Evolutionary conservation across 1,140 invertebrate genomes (phyloP), one percentile per base, ranked within the genome.

Genomic region (Scaptomyza montana): DNA sequence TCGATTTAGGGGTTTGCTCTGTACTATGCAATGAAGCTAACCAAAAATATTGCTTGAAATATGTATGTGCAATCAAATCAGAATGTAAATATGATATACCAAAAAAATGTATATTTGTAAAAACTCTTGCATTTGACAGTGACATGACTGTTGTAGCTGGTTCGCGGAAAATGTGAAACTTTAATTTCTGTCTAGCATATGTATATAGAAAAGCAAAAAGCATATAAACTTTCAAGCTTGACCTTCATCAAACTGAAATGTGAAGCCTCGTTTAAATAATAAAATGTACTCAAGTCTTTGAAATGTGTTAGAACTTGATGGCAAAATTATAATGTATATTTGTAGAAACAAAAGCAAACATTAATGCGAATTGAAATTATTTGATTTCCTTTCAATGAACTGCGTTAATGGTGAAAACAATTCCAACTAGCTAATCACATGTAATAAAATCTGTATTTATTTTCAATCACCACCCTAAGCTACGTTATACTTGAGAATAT

Each of bases 101-200:
- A 56, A 65, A 61, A 65, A 61, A 60, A 10, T n/a, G n/a, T n/a
- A n/a, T n/a, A n/a, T 46, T 65, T 30, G 13, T 36, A 5, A 45
- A 28, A 45, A 49, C 21, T 60, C 30, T 59, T 67, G 55, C 33
- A 59, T 60, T 67, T 72, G 63, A 72, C 63, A 72, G 55, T 60
- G 33, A 72, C 69, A 72, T 60, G 69, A 43, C 69, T 60, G 59
- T 66, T 60, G 55, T 13, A 66, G 16, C 30, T 39, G 25, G 10
- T 51, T 21, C 16, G 13, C 8, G 16, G 16, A 10, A 45, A 16
- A 21, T 33, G 21, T 12, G n/a, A 47, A 49, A 46, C 41, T 43
- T 43, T 47, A 39, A 59, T 72, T 72, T 66, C 30, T 3, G 13
- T 12, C 21, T 19, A 54, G 41, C 25, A 46, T 60, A 25, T 4